Percentiles rank a stretch among this genome's conserved stretches.
These are phyloP conservation scores for Arctopsyche grandis DNA, from an alignment of 1,140 invertebrate genomes.

Conservation along the genomic window DNA sequence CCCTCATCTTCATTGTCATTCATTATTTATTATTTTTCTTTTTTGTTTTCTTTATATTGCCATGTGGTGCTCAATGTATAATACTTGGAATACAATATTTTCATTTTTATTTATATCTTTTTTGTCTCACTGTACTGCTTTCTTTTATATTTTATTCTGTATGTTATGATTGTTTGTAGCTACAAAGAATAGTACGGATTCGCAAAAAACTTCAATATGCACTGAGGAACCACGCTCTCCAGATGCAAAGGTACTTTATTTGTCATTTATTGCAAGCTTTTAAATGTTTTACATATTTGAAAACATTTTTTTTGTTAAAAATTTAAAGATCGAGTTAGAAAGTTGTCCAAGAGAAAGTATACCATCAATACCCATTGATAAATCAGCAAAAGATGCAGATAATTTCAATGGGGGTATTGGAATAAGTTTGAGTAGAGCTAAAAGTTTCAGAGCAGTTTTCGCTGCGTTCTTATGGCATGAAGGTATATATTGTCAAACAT, in stretches of 20 bases:
- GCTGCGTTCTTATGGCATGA: constrained; percentile 98
- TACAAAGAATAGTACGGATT: background rate
- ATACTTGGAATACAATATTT: no score
- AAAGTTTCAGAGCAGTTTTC: constrained; percentile 92
- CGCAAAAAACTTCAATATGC: background rate
- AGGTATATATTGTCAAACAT: constrained; percentile 63
- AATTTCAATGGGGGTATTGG: constrained; percentile 62
- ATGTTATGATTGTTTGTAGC: background rate
- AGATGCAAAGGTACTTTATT: background rate
- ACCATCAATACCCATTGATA: background rate
- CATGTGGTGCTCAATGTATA: no score
- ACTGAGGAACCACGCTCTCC: background rate
- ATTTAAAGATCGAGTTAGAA: background rate
- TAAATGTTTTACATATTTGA: background rate
- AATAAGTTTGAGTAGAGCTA: constrained; percentile 91
- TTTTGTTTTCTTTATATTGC: no score
- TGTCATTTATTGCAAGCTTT: background rate
- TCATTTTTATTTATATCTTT: no score
- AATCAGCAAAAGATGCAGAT: background rate
- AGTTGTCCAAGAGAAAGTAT: background rate
- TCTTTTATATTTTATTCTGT: background rate
- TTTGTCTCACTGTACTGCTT: no score
- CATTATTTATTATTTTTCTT: no score
- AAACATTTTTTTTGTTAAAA: background rate
- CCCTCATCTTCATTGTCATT: no score